Evolutionary conservation across 2,113 vertebrate species (phyloP).

Genomic region (Tragelaphus imberbis): DNA sequence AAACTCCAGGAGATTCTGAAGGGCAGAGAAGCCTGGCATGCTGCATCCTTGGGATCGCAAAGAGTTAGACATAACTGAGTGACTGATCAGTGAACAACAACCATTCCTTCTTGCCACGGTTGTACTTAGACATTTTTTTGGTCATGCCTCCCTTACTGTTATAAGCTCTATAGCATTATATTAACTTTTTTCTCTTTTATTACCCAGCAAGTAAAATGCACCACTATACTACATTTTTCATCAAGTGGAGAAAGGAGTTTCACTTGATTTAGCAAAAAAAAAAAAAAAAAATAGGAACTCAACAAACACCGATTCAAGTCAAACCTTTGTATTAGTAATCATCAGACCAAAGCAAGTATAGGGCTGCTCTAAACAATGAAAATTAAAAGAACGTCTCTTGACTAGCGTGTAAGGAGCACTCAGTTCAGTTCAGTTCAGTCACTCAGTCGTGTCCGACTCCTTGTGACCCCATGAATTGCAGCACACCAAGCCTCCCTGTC

Average conservation of each 20-base stretch:
- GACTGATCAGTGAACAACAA: neutral
- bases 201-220: neutral
- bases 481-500: too few species aligned
- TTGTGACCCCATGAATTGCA: too few species aligned
- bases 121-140: neutral
- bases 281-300: neutral
- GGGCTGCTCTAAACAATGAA: neutral
- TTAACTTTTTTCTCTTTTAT: neutral
- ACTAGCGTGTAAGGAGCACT: neutral
- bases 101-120: neutral
- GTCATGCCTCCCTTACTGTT: fast-evolving
- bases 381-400: neutral
- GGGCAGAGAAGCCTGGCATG: neutral
- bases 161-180: neutral
- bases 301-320: neutral
- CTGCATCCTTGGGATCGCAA: neutral
- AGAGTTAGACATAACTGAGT: neutral
- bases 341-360: neutral
- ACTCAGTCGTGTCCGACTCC: fast-evolving
- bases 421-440: too few species aligned
- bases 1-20: neutral
- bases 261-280: neutral
- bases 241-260: neutral
- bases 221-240: neutral
- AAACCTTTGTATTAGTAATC: neutral